These are phyloP conservation scores for Alosa sapidissima DNA, from an alignment of 2,797 vertebrate species.

Conservation along the genomic window DNA sequence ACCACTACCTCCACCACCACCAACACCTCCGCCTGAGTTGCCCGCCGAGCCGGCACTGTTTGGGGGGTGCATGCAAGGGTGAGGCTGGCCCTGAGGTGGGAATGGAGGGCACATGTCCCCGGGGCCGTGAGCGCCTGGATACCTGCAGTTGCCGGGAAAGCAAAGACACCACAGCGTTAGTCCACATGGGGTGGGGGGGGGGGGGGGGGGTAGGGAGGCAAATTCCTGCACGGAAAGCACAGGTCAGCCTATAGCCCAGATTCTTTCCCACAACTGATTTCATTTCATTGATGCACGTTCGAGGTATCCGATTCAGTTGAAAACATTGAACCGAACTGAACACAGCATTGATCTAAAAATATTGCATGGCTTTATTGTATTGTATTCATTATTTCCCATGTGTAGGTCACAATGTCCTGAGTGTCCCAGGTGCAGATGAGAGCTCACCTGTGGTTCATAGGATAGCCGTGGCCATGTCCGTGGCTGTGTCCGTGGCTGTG, in stretches of 20 bases:
- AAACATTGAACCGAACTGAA: neutral
- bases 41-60: constrained; percentile 49
- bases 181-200: neutral
- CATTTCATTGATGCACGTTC: neutral
- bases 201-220: neutral
- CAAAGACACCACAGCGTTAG: neutral
- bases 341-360: neutral
- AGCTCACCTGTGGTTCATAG: constrained; percentile 73
- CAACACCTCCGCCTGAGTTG: constrained; percentile 37
- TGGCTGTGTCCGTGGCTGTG: neutral
- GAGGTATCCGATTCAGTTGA: neutral
- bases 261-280: neutral
- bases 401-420: neutral
- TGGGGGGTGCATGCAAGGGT: constrained; percentile 76
- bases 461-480: constrained; percentile 67
- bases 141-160: constrained; percentile 73
- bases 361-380: neutral
- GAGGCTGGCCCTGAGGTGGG: constrained; percentile 75
- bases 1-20: neutral
- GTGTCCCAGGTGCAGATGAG: neutral
- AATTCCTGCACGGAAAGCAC: neutral
- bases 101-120: constrained; percentile 84
- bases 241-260: neutral
- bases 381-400: neutral
- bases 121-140: constrained; percentile 70